phyloP scores from a whole-genome alignment of 2,113 vertebrate genomes.

The Prolemur simus region DNA sequence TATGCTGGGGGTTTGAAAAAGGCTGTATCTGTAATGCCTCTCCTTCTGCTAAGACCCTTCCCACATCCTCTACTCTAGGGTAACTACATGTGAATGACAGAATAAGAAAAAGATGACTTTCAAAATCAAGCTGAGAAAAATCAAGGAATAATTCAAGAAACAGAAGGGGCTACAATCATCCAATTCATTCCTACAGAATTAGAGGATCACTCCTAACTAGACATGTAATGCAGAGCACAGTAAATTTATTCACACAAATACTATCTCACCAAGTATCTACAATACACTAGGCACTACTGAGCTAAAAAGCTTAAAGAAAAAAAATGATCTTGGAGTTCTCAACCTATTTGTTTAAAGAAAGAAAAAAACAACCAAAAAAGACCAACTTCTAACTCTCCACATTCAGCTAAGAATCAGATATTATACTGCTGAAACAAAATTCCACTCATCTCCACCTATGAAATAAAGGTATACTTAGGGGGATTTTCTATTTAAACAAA shows the following conservation, averaged over 20 bases:
- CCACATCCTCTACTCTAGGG: neutral
- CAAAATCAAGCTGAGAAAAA: neutral
- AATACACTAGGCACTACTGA: neutral
- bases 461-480: neutral
- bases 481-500: neutral
- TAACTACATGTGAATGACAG: neutral
- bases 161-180: neutral
- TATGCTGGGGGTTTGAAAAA: neutral
- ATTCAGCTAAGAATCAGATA: neutral
- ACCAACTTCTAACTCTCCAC: neutral
- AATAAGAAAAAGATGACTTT: neutral
- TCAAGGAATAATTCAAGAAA: neutral
- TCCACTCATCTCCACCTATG: neutral
- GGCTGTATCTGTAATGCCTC: neutral
- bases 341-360: neutral
- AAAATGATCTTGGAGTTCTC: neutral
- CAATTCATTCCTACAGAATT: neutral
- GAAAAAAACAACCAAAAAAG: neutral
- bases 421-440: neutral
- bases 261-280: neutral
- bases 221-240: neutral
- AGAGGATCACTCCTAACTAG: neutral
- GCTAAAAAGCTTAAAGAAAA: constrained; percentile 1
- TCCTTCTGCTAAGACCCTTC: neutral
- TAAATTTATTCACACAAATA: neutral